Conservation (phyloP, 2,797 vertebrate species). For the Microctenopoma steveboyesi region DNA sequence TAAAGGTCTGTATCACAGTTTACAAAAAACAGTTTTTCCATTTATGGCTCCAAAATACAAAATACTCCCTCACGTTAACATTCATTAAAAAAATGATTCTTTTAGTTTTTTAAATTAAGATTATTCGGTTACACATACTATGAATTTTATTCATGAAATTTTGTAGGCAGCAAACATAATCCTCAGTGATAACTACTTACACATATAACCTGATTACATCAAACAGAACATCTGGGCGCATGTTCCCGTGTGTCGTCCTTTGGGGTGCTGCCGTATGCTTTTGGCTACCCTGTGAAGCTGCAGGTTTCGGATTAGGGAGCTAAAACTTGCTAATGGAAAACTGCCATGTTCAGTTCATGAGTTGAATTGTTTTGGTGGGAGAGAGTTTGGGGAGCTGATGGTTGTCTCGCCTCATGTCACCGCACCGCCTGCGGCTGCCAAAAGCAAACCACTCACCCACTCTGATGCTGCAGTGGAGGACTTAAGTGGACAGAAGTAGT, state of each 20-base stretch:
- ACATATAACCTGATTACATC: too few relatives aligned
- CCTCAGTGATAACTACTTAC: too few relatives aligned
- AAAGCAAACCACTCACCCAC: slow-evolving; percentile 51
- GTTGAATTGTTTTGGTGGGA: slow-evolving; percentile 33
- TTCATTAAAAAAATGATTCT: too few relatives aligned
- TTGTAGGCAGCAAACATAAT: too few relatives aligned
- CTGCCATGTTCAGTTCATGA: slow-evolving; percentile 34
- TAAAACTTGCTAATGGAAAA: slow-evolving; percentile 36
- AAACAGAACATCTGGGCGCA: not conserved
- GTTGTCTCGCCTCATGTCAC: slow-evolving; percentile 30
- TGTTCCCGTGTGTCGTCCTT: slow-evolving; percentile 4
- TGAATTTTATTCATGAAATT: too few relatives aligned
- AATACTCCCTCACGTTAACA: too few relatives aligned
- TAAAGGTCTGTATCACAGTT: too few relatives aligned
- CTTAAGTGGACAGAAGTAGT: slow-evolving; percentile 44
- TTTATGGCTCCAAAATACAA: too few relatives aligned
- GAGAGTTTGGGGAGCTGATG: slow-evolving; percentile 13
- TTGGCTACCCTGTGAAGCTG: not conserved
- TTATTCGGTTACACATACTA: too few relatives aligned
- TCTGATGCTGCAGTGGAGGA: slow-evolving; percentile 41
- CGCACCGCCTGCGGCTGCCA: slow-evolving; percentile 42
- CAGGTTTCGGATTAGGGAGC: slow-evolving; percentile 19
- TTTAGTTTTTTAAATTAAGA: too few relatives aligned
- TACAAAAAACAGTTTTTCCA: too few relatives aligned
- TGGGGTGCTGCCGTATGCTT: slow-evolving; percentile 2